phyloP scores from a whole-genome alignment of 1,140 invertebrate species.

The Drosophila melanica region DNA sequence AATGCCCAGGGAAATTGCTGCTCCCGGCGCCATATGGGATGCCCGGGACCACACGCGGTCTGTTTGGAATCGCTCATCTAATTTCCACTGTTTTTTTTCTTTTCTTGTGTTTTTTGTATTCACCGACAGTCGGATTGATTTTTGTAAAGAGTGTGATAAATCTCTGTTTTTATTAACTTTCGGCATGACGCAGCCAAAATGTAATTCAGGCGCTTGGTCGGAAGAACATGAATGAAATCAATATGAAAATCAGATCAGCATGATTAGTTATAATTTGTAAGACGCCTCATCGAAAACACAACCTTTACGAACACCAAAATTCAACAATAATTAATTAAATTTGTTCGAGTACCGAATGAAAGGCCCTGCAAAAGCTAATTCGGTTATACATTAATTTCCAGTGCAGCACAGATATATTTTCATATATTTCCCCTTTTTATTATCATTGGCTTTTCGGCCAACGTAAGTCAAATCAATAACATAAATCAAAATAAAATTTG shows the following conservation, averaged over 20 bases:
- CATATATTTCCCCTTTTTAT: too few relatives aligned
- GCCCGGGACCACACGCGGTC: constrained; percentile 52
- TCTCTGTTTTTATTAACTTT: constrained; percentile 83
- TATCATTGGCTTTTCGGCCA: too few relatives aligned
- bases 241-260: constrained; percentile 78
- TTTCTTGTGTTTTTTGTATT: constrained; percentile 16
- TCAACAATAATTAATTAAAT: constrained; percentile 64
- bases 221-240: constrained; percentile 58
- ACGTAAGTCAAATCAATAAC: too few relatives aligned
- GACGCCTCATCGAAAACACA: constrained; percentile 40
- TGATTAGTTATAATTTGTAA: constrained; percentile 78
- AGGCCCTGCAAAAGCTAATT: constrained; percentile 6
- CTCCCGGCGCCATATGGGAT: constrained; percentile 34
- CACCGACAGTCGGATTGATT: constrained; percentile 68
- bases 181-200: constrained; percentile 60
- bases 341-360: constrained; percentile 42
- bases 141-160: constrained; percentile 83
- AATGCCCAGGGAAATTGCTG: constrained; percentile 22
- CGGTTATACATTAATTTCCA: constrained; percentile 5
- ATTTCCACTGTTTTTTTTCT: constrained; percentile 44
- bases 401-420: not conserved
- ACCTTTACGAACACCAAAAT: constrained; percentile 23
- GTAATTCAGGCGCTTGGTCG: constrained; percentile 30
- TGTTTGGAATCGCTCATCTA: constrained; percentile 76
- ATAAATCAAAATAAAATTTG: too few relatives aligned